Percentiles rank a stretch among this genome's conserved stretches.
Conservation (phyloP, 2,797 vertebrate genomes). For the Dermochelys coriacea region DNA sequence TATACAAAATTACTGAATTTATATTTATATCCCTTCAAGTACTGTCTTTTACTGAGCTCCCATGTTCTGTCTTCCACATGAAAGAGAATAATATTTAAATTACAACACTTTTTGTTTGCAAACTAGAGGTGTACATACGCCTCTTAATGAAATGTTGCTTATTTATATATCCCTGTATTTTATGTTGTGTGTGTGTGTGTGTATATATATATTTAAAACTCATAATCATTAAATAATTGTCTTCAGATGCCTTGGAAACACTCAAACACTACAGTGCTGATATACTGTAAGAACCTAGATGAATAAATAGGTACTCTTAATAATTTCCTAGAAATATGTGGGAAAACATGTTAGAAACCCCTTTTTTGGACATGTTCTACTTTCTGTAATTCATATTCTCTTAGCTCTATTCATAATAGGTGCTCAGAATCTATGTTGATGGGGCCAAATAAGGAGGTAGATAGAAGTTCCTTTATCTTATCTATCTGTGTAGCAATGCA, state of each 20-base stretch:
- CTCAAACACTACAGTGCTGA: neutral
- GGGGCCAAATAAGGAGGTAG: neutral
- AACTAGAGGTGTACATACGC: neutral
- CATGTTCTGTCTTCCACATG: neutral
- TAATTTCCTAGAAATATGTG: neutral
- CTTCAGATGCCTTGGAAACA: neutral
- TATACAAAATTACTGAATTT: conserved; percentile 23
- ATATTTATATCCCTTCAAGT: neutral
- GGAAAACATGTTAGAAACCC: conserved; percentile 8
- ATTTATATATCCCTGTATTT: neutral
- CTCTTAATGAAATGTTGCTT: neutral
- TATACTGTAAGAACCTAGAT: neutral
- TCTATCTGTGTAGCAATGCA: accelerated
- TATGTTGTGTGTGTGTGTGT: neutral
- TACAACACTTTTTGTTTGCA: neutral
- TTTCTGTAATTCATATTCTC: neutral
- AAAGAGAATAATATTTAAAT: conserved; percentile 28
- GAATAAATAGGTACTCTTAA: neutral
- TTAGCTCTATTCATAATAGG: neutral
- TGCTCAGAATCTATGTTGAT: neutral
- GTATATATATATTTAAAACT: neutral
- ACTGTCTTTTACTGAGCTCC: neutral
- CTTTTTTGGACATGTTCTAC: neutral
- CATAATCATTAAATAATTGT: neutral
- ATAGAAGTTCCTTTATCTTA: neutral